These are phyloP conservation scores for Astyanax mexicanus DNA, from an alignment of 2,797 vertebrate species.

Conservation along the genomic window DNA sequence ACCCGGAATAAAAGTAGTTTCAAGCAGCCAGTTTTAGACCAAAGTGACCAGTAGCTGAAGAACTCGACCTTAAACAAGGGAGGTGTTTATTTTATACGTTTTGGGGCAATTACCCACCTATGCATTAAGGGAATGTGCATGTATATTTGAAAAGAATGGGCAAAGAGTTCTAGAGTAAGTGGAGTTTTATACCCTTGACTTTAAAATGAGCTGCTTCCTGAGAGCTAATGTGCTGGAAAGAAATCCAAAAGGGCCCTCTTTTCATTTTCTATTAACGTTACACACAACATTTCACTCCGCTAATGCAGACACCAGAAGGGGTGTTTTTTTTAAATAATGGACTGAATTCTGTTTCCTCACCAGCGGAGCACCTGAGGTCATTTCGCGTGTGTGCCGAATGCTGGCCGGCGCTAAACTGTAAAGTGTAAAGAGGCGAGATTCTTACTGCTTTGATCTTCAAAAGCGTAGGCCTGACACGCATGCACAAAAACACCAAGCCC, in stretches of 20 bases:
- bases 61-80: conserved; percentile 22
- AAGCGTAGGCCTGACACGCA: conserved; percentile 31
- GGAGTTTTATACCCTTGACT: conserved; percentile 72
- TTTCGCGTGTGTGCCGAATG: conserved; percentile 56
- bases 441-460: conserved; percentile 66
- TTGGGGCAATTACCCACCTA: conserved; percentile 74
- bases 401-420: conserved; percentile 58
- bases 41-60: conserved; percentile 14
- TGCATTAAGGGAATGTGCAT: conserved; percentile 73
- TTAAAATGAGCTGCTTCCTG: conserved; percentile 75
- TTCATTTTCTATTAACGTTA: conserved; percentile 74
- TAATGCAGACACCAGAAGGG: conserved; percentile 51
- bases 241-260: conserved; percentile 63
- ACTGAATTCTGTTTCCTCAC: conserved; percentile 66
- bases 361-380: conserved; percentile 65
- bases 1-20: conserved; percentile 1
- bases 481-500: conserved; percentile 17
- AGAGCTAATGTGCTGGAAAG: conserved; percentile 75
- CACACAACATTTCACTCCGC: conserved; percentile 67
- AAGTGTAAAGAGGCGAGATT: conserved; percentile 46
- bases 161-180: conserved; percentile 74
- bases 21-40: conserved; percentile 16
- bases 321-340: conserved; percentile 70
- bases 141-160: conserved; percentile 74
- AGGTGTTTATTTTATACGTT: conserved; percentile 75